Percentiles rank a stretch among this genome's conserved stretches.
phyloP scores from a whole-genome alignment of 2,113 vertebrate species.

The Notarius quadriscutis region DNA sequence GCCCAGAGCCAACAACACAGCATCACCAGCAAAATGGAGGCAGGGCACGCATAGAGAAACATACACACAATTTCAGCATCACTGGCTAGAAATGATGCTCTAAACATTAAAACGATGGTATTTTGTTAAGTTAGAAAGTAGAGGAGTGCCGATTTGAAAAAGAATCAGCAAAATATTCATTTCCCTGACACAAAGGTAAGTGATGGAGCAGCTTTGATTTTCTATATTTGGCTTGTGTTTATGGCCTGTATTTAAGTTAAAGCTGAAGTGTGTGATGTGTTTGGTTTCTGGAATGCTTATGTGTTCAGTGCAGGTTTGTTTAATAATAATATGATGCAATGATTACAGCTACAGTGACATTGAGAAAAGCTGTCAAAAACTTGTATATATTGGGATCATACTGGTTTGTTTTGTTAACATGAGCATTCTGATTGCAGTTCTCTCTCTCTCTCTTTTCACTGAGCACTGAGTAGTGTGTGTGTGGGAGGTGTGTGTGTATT shows the following conservation, averaged over 20 bases:
- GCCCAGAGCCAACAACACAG: slow-evolving; percentile 71
- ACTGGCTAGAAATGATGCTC: slow-evolving; percentile 51
- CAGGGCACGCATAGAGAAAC: slow-evolving; percentile 62
- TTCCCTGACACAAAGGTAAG: slow-evolving; percentile 45
- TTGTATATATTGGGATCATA: not conserved
- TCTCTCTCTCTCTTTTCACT: not conserved
- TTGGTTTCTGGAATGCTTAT: not conserved
- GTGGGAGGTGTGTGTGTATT: not conserved
- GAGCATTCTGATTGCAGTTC: not conserved
- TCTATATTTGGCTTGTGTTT: slow-evolving; percentile 13
- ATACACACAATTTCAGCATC: slow-evolving; percentile 46
- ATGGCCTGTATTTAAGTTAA: slow-evolving; percentile 6
- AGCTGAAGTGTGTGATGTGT: not conserved
- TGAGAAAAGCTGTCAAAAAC: not conserved
- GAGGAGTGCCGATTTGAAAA: not conserved
- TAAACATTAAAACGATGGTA: slow-evolving; percentile 35
- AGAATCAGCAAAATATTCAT: not conserved
- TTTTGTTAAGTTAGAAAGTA: slow-evolving; percentile 12
- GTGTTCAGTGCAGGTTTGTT: not conserved
- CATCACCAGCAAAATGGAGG: slow-evolving; percentile 74
- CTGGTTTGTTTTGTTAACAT: not conserved
- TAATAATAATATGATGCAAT: not conserved
- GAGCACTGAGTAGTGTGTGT: not conserved
- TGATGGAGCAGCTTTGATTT: slow-evolving; percentile 13
- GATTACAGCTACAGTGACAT: not conserved